Percentiles rank a stretch among this genome's conserved stretches.
Conservation (phyloP, 2,888 invertebrate species). For the Pseudococcus longispinus region DNA sequence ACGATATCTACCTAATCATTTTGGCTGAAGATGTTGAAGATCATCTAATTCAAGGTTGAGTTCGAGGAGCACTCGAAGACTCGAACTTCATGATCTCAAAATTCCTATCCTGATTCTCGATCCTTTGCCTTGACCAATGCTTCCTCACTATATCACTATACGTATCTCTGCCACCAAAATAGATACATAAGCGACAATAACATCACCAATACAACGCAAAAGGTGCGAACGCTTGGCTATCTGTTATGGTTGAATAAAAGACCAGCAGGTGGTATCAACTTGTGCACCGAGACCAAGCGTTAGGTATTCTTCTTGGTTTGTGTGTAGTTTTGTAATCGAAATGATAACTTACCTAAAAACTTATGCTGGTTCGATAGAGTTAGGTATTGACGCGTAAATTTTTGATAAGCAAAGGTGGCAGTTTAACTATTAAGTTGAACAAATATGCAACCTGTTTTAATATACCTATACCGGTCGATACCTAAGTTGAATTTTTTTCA, state of each 20-base stretch:
- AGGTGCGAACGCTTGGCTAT: constrained; percentile 10
- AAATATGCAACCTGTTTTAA: constrained; percentile 8
- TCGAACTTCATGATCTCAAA: too few species aligned
- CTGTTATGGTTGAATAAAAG: not conserved
- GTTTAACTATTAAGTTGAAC: not conserved
- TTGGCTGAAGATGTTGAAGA: too few species aligned
- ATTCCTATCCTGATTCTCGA: not conserved
- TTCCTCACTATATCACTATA: not conserved
- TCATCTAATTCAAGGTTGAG: too few species aligned
- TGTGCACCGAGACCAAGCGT: not conserved
- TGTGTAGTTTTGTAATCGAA: not conserved
- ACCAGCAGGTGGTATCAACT: constrained; percentile 28
- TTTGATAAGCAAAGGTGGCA: not conserved
- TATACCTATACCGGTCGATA: not conserved
- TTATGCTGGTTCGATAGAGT: constrained; percentile 1
- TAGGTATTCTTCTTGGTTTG: not conserved
- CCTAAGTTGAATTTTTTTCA: not conserved
- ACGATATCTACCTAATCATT: too few species aligned
- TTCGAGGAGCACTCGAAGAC: too few species aligned
- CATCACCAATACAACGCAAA: not conserved
- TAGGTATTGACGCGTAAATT: constrained; percentile 21
- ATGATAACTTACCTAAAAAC: not conserved
- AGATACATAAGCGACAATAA: not conserved
- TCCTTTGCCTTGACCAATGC: not conserved
- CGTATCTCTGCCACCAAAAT: not conserved